Percentiles rank a stretch among this genome's conserved stretches.
Evolutionary conservation across 2,888 invertebrate species (phyloP).

Genomic region (Dendrolimus houi): DNA sequence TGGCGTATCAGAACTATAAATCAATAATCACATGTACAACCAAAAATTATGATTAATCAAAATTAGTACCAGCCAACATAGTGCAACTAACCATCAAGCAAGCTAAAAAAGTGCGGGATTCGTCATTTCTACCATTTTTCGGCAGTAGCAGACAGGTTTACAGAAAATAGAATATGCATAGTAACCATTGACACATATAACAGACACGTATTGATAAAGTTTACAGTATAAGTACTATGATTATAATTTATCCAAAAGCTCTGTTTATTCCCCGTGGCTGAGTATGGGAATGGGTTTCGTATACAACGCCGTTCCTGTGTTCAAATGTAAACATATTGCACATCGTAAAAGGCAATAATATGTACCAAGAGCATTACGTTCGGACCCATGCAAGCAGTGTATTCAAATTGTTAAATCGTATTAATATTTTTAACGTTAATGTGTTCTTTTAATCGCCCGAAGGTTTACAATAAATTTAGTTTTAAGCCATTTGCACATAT

Average conservation of each 20-base stretch:
- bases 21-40: too few relatives aligned
- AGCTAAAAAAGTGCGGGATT: too few relatives aligned
- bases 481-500: too few relatives aligned
- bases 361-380: not conserved
- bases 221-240: not conserved
- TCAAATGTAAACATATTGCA: not conserved
- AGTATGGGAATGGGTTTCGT: not conserved
- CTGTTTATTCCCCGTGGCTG: not conserved
- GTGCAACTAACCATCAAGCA: too few relatives aligned
- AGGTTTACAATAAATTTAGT: too few relatives aligned
- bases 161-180: too few relatives aligned
- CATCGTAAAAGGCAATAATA: not conserved
- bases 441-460: not conserved
- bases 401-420: not conserved
- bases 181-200: too few relatives aligned
- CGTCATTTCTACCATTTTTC: too few relatives aligned
- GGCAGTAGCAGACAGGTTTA: too few relatives aligned
- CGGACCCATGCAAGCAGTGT: not conserved
- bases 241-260: not conserved
- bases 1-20: too few relatives aligned
- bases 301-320: not conserved
- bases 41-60: too few relatives aligned
- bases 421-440: not conserved
- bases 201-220: not conserved
- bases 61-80: too few relatives aligned